A percentile compares a stretch with the other conserved stretches of the same genome.
Evolutionary conservation across 1,140 invertebrate genomes (phyloP).

Genomic region (Battus philenor): DNA sequence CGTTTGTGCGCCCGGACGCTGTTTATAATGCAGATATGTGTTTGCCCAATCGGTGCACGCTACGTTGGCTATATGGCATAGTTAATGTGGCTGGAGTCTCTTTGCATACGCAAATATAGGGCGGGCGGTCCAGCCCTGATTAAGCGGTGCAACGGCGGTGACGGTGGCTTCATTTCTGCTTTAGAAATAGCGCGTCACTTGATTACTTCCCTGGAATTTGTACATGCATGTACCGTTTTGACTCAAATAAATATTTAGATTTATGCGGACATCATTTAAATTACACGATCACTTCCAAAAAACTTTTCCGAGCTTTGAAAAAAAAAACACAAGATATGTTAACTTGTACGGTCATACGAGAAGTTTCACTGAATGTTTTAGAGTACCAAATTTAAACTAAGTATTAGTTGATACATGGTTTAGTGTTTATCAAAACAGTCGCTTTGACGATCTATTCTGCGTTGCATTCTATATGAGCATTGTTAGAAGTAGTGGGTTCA

Average conservation of each 20-base stretch:
- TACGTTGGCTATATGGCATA: constrained; percentile 75
- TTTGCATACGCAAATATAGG: constrained; percentile 77
- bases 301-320: too few species aligned
- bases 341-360: too few species aligned
- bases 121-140: constrained; percentile 66
- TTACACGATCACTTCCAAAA: too few species aligned
- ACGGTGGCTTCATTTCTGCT: constrained; percentile 57
- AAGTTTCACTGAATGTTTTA: too few species aligned
- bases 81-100: constrained; percentile 73
- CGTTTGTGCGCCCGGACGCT: constrained; percentile 72
- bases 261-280: background rate
- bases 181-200: constrained; percentile 51
- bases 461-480: too few species aligned
- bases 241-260: background rate
- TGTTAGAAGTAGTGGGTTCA: too few species aligned
- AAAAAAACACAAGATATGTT: too few species aligned
- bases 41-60: constrained; percentile 74
- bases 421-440: too few species aligned
- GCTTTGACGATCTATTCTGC: too few species aligned
- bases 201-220: constrained; percentile 47
- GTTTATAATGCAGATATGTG: constrained; percentile 78
- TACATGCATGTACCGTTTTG: background rate
- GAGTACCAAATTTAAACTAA: too few species aligned
- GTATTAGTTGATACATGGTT: too few species aligned
- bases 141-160: constrained; percentile 64